Evolutionary conservation across 2,797 vertebrate genomes (phyloP).

Genomic region (Periparus ater): DNA sequence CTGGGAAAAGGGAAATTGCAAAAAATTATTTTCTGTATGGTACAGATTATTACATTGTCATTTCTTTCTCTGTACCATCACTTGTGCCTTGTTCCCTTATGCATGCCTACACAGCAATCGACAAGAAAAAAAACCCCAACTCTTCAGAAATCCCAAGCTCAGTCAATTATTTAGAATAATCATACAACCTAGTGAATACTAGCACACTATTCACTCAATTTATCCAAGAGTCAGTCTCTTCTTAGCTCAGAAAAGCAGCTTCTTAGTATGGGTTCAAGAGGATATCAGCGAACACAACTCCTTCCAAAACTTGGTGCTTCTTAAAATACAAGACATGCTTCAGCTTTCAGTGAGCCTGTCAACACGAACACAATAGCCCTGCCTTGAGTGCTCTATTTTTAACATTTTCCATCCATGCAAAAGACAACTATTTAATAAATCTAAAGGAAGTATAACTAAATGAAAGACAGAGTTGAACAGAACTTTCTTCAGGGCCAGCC

Average conservation of each 20-base stretch:
- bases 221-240: not conserved
- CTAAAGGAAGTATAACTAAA: not conserved
- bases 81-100: not conserved
- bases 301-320: not conserved
- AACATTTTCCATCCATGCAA: conserved; percentile 22
- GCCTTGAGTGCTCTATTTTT: conserved; percentile 38
- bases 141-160: not conserved
- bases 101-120: rapidly evolving
- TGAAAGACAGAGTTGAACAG: not conserved
- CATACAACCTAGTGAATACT: rapidly evolving
- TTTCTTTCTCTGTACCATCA: not conserved
- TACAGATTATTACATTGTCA: not conserved
- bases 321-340: not conserved
- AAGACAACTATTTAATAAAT: not conserved
- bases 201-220: not conserved
- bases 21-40: not conserved
- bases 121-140: not conserved
- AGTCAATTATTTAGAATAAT: not conserved
- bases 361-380: conserved; percentile 27
- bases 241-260: not conserved
- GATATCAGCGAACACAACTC: not conserved
- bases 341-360: not conserved
- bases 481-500: not conserved
- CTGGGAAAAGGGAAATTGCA: not conserved
- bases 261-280: not conserved